phyloP scores from a whole-genome alignment of 2,797 vertebrate genomes.

The Poecilia gillii region DNA sequence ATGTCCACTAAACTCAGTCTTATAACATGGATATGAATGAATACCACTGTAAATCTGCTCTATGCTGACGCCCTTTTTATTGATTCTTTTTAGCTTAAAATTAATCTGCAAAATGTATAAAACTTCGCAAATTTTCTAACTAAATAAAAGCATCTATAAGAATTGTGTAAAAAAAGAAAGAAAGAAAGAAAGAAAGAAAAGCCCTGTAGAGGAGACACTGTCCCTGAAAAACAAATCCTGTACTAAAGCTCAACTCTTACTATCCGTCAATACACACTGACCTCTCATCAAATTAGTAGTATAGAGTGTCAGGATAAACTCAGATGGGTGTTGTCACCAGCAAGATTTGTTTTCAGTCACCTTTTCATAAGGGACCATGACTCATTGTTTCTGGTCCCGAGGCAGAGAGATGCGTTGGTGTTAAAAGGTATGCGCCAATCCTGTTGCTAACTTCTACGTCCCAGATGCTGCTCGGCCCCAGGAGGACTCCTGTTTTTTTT shows the following conservation, averaged over 20 bases:
- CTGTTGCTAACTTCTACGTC: conserved; percentile 43
- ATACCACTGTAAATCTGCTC: neutral
- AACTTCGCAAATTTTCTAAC: neutral
- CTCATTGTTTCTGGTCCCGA: conserved; percentile 47
- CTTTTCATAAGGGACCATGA: conserved; percentile 43
- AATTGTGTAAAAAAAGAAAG: neutral
- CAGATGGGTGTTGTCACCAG: conserved; percentile 10
- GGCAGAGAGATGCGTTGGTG: conserved; percentile 40
- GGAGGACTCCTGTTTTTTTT: neutral
- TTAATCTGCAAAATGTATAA: neutral
- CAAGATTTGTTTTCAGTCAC: conserved; percentile 11
- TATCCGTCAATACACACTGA: neutral
- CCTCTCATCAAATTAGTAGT: conserved; percentile 11
- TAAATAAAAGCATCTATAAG: neutral
- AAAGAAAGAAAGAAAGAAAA: neutral
- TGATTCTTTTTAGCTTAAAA: neutral
- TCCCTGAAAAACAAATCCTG: neutral
- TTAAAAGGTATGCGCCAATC: conserved; percentile 30
- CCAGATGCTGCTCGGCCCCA: conserved; percentile 35
- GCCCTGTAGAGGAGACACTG: neutral
- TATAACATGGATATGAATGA: conserved; percentile 9
- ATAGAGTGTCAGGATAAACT: conserved; percentile 13
- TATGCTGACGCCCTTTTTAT: neutral
- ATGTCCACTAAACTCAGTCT: neutral
- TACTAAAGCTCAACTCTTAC: neutral